Evolutionary conservation across 2,113 vertebrate species (phyloP).

Genomic region (Bostrychus sinensis): DNA sequence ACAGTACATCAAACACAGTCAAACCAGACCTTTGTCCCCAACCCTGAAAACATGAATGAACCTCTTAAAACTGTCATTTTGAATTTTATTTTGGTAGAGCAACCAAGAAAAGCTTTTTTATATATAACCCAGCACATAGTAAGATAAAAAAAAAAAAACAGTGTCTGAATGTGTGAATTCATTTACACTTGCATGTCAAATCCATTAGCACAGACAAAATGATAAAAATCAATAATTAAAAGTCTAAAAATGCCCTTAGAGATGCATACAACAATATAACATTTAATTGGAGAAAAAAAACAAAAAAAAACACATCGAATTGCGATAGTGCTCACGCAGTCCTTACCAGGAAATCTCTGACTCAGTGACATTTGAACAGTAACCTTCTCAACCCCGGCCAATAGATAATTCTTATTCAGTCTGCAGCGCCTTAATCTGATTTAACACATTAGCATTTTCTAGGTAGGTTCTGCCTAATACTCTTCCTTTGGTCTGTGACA

Average conservation of each 20-base stretch:
- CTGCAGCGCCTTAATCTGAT: constrained; percentile 50
- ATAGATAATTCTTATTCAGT: constrained; percentile 45
- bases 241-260: background rate
- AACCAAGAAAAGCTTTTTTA: too few species aligned
- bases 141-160: too few species aligned
- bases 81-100: too few species aligned
- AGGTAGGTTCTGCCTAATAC: constrained; percentile 63
- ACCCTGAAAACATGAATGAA: too few species aligned
- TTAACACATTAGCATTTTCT: constrained; percentile 56
- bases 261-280: background rate
- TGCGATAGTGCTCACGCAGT: constrained; percentile 23
- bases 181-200: background rate
- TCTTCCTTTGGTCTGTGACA: constrained; percentile 44
- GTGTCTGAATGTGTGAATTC: background rate
- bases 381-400: constrained; percentile 35
- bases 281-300: background rate
- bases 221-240: constrained; percentile 1
- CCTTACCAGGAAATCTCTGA: constrained; percentile 39
- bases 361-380: constrained; percentile 58
- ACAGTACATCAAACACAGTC: too few species aligned
- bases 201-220: background rate
- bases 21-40: too few species aligned
- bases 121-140: too few species aligned
- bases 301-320: constrained; percentile 38
- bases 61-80: too few species aligned